These are phyloP conservation scores for Telmatochromis sp. DNA, from an alignment of 2,113 vertebrate species.

Conservation along the genomic window DNA sequence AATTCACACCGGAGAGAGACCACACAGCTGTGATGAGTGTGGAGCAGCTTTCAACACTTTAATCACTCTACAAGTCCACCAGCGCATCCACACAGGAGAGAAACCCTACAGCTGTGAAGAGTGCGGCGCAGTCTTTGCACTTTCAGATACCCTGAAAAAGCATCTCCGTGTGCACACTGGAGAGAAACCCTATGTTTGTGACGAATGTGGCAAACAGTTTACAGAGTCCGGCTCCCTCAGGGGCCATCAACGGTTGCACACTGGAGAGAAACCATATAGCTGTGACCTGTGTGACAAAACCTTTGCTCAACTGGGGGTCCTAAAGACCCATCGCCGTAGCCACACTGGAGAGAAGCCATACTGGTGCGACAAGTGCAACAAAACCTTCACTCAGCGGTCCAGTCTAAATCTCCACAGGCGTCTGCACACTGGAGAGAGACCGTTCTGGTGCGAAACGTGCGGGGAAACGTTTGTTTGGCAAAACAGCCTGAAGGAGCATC, in stretches of 20 bases:
- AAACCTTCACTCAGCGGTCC: fast-evolving
- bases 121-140: not conserved
- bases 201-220: not conserved
- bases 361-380: not conserved
- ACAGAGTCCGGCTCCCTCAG: not conserved
- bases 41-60: not conserved
- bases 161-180: not conserved
- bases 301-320: fast-evolving
- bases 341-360: not conserved
- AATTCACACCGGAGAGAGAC: not conserved
- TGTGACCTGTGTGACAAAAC: not conserved
- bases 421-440: not conserved
- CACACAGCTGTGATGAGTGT: not conserved
- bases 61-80: not conserved
- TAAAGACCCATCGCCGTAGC: not conserved
- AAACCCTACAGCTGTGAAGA: not conserved
- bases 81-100: not conserved
- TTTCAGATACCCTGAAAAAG: not conserved
- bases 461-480: fast-evolving
- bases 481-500: not conserved
- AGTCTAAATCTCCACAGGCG: fast-evolving
- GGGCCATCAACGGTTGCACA: not conserved
- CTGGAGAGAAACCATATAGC: not conserved
- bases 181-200: not conserved
- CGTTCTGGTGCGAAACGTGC: fast-evolving